Evolutionary conservation across 64 coral and sea anemone species (phyloP).

Genomic region (Dendrophyllia cribrosa): DNA sequence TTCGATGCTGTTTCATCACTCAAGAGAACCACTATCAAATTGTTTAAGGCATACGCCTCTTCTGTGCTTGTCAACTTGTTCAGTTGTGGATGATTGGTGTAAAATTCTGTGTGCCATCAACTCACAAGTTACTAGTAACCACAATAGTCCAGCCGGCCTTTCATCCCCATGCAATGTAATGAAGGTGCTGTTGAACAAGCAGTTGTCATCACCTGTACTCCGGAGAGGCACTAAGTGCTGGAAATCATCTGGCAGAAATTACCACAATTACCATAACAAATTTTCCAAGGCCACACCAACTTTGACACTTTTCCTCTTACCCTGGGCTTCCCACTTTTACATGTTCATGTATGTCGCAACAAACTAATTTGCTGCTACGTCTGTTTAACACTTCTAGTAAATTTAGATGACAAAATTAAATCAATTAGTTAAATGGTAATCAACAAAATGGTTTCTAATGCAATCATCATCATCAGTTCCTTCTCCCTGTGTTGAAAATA

Average conservation of each 20-base stretch:
- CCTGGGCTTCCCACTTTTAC: no score
- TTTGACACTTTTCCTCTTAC: no score
- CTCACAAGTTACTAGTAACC: slow-evolving; percentile 17
- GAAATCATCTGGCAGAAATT: slow-evolving; percentile 9
- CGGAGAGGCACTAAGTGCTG: not conserved
- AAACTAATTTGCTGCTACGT: no score
- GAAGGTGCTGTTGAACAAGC: slow-evolving; percentile 6
- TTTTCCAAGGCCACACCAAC: no score
- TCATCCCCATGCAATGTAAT: slow-evolving; percentile 11
- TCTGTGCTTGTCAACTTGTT: not conserved
- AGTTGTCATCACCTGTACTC: slow-evolving; percentile 21
- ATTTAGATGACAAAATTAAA: no score
- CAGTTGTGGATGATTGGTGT: slow-evolving; percentile 22
- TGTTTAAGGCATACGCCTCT: not conserved
- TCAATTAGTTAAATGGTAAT: no score
- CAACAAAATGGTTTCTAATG: no score
- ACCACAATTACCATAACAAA: no score
- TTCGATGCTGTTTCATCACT: not conserved
- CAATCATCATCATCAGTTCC: no score
- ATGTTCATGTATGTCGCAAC: no score
- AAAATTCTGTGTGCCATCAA: slow-evolving; percentile 30
- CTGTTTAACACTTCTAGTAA: no score
- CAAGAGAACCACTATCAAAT: not conserved
- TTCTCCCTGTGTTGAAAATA: no score
- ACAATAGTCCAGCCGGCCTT: not conserved